These are phyloP conservation scores for Drosophila busckii DNA, from an alignment of 1,140 invertebrate genomes.

Conservation along the genomic window DNA sequence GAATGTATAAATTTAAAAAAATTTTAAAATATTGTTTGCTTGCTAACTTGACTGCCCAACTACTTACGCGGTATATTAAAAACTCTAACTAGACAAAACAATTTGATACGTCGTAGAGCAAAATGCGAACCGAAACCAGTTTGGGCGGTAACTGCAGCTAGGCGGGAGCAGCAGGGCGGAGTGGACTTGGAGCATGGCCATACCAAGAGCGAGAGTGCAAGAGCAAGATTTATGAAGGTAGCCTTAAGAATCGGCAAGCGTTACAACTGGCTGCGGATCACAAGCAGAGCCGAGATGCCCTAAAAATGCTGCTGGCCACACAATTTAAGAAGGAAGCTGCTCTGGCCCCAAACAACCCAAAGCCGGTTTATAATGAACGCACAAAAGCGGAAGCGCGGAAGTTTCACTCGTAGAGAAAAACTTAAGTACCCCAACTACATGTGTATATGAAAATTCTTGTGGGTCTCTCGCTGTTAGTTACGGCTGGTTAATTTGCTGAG, in stretches of 20 bases:
- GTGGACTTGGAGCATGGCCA: slow-evolving; percentile 17
- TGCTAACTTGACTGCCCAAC: neutral
- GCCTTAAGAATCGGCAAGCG: slow-evolving; percentile 38
- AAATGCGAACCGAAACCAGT: slow-evolving; percentile 59
- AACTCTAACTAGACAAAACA: slow-evolving; percentile 52
- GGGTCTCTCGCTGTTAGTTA: slow-evolving; percentile 46
- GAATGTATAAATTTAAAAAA: no score
- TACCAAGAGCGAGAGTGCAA: slow-evolving; percentile 62
- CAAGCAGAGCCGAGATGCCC: slow-evolving; percentile 43
- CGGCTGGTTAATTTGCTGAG: slow-evolving; percentile 57
- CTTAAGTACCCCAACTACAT: slow-evolving; percentile 25
- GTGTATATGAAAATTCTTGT: slow-evolving; percentile 12
- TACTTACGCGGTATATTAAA: slow-evolving; percentile 12
- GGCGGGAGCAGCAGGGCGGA: slow-evolving; percentile 6
- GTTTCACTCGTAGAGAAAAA: slow-evolving; percentile 35
- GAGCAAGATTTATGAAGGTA: neutral
- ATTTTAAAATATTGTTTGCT: neutral
- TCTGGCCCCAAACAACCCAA: no score
- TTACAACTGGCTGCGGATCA: slow-evolving; percentile 34
- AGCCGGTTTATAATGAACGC: neutral
- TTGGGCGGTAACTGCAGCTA: slow-evolving; percentile 40
- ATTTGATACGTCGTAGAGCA: slow-evolving; percentile 39
- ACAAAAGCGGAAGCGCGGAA: slow-evolving; percentile 49
- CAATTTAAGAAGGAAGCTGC: slow-evolving; percentile 9
- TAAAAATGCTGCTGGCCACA: slow-evolving; percentile 47